phyloP scores from a whole-genome alignment of 2,797 vertebrate species.

The Ambastaia sidthimunki region DNA sequence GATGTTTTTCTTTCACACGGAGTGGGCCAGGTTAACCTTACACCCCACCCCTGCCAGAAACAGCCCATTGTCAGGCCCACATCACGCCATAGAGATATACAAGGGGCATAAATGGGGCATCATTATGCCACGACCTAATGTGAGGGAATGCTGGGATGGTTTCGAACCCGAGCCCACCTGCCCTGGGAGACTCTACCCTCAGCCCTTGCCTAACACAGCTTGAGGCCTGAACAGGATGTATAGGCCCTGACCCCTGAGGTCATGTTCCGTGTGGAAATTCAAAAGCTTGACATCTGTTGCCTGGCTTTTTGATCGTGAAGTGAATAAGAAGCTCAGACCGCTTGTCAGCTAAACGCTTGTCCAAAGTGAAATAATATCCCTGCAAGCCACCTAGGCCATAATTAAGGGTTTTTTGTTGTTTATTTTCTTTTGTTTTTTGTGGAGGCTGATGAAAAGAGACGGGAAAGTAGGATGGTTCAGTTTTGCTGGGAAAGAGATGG shows the following conservation, averaged over 20 bases:
- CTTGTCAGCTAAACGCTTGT: conserved; percentile 72
- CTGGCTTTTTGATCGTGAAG: conserved; percentile 73
- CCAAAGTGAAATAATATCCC: conserved; percentile 77
- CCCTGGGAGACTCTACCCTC: conserved; percentile 72
- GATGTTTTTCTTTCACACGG: conserved; percentile 71
- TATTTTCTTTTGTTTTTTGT: conserved; percentile 59
- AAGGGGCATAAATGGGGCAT: conserved; percentile 40
- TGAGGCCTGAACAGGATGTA: conserved; percentile 74
- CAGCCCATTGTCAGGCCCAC: conserved; percentile 47
- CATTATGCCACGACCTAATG: conserved; percentile 47
- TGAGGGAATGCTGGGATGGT: conserved; percentile 62
- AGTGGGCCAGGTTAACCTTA: conserved; percentile 63
- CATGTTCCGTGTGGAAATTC: conserved; percentile 77
- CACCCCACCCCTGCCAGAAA: conserved; percentile 51
- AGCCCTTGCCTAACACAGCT: conserved; percentile 74
- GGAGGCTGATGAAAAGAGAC: conserved; percentile 61
- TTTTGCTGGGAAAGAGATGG: conserved; percentile 59
- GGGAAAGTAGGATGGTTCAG: conserved; percentile 73
- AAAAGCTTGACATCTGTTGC: conserved; percentile 84
- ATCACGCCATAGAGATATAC: conserved; percentile 44
- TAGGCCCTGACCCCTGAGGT: conserved; percentile 79
- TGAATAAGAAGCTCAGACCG: conserved; percentile 69
- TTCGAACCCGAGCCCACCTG: conserved; percentile 69
- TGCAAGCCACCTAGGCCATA: conserved; percentile 78
- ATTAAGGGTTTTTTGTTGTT: conserved; percentile 60